Evolutionary conservation across 2,797 vertebrate species (phyloP).

Genomic region (Ciconia nigra): DNA sequence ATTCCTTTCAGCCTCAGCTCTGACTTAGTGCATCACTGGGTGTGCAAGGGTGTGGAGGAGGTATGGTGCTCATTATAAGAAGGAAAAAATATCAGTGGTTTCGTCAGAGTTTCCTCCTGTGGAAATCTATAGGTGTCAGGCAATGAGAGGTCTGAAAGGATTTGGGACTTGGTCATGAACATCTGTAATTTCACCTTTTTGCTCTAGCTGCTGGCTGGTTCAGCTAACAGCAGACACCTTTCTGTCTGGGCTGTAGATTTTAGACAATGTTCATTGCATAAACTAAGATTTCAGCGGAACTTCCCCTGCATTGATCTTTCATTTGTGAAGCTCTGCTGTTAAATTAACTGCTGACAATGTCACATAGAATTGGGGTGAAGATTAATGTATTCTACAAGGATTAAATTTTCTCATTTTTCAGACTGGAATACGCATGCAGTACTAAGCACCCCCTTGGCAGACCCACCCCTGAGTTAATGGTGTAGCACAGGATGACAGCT

Average conservation of each 20-base stretch:
- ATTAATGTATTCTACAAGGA: constrained; percentile 26
- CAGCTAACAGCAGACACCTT: not conserved
- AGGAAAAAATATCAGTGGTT: not conserved
- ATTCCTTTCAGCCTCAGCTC: not conserved
- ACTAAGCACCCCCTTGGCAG: not conserved
- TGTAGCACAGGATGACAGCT: not conserved
- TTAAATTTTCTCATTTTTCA: constrained; percentile 39
- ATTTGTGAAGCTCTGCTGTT: not conserved
- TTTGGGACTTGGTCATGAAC: not conserved
- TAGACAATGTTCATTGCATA: not conserved
- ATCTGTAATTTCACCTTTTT: not conserved
- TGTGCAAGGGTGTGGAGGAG: not conserved
- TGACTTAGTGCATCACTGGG: not conserved
- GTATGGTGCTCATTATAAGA: not conserved
- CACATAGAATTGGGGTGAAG: not conserved
- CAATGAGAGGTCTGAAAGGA: not conserved
- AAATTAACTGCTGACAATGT: constrained; percentile 20
- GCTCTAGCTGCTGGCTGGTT: not conserved
- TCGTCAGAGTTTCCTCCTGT: not conserved
- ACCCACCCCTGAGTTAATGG: not conserved
- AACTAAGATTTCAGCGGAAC: not conserved
- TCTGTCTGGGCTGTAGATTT: not conserved
- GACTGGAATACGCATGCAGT: not conserved
- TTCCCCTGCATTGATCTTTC: not conserved
- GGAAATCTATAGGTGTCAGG: not conserved